Evolutionary conservation across 2,797 vertebrate genomes (phyloP), one percentile per base, ranked within the genome.

Genomic region (Eutrigla gurnardus): DNA sequence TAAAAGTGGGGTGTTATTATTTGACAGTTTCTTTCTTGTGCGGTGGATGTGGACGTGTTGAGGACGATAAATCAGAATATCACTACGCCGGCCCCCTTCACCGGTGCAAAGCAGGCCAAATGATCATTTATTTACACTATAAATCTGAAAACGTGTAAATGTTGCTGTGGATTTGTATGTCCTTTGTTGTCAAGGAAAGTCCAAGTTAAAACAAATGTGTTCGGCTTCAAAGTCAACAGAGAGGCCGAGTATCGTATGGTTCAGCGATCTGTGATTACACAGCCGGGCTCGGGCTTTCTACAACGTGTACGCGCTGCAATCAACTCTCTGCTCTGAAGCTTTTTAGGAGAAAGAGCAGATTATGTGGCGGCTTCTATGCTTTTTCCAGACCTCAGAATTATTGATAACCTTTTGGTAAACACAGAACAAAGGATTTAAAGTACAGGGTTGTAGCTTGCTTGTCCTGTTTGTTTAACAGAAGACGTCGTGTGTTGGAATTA

Each of bases 91-190:
- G 47, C 74, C 40, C 54, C 71, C 81, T 86, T 81, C 74, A 47
- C 58, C 39, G 5, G 64, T 50, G 50, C 73, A 14, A 69, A 81
- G 17, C 59, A 33, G 64, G 75, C 64, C 53, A 49, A 72, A 81
- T 5, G 64, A 64, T 76, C 7, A 70, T 68, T 84, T 85, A 86
- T 89, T 89, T 81, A 78, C 75, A 67, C 73, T 2, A 85, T 90
- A 81, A 86, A 89, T 90, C 80, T 84, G 78, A 83, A 80, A 78
- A 65, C 53, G 12, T 86, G 78, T 87, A 82, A 86, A 80, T 83
- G 77, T 33, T 64, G 49, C 73, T n/a, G 69, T 77, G 53, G 73
- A 60, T 85, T 88, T 87, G 81, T 83, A 45, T 77, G 88, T 82
- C 50, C 78, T 86, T 83, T 91, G 80, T 90, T 83, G 87, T 83